A percentile compares a stretch with the other conserved stretches of the same genome.
phyloP scores from a whole-genome alignment of 2,797 vertebrate genomes.

The Syngnathus acus region DNA sequence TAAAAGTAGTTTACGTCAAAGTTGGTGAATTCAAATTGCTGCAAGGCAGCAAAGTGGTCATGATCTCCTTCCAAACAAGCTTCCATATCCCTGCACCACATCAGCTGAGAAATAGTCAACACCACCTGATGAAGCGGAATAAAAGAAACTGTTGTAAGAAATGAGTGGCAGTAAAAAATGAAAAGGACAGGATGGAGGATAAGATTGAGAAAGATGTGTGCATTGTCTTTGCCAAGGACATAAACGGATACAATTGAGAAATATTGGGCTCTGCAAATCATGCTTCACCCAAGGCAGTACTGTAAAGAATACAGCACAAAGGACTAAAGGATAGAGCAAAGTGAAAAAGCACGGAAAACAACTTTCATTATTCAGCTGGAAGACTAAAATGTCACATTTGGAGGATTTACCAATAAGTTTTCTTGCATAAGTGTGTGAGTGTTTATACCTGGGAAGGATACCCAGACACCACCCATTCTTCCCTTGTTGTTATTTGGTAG shows the following conservation, averaged over 20 bases:
- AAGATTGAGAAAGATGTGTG: too few relatives aligned
- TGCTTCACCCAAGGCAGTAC: neutral
- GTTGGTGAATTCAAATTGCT: conserved; percentile 75
- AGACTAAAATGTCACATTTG: neutral
- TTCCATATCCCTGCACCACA: conserved; percentile 83
- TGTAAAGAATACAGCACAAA: neutral
- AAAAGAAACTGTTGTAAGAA: neutral
- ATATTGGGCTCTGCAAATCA: neutral
- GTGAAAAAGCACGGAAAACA: neutral
- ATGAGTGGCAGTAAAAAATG: too few relatives aligned
- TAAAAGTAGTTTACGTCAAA: conserved; percentile 64
- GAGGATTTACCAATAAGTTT: neutral
- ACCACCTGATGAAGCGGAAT: conserved; percentile 67
- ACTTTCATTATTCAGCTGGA: neutral
- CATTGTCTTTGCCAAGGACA: too few relatives aligned
- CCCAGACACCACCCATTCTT: conserved; percentile 76
- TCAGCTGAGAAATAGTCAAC: conserved; percentile 82
- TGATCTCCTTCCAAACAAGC: conserved; percentile 68
- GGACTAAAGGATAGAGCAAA: neutral
- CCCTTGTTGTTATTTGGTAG: conserved; percentile 68
- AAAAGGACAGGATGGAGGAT: neutral
- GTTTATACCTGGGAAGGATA: conserved; percentile 72
- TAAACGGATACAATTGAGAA: neutral
- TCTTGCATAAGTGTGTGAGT: neutral
- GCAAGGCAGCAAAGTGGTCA: conserved; percentile 64